These are phyloP conservation scores for Apostichopus parvimensis DNA, from an alignment of 35 echinoderm and acorn worm genomes.

Conservation along the genomic window DNA sequence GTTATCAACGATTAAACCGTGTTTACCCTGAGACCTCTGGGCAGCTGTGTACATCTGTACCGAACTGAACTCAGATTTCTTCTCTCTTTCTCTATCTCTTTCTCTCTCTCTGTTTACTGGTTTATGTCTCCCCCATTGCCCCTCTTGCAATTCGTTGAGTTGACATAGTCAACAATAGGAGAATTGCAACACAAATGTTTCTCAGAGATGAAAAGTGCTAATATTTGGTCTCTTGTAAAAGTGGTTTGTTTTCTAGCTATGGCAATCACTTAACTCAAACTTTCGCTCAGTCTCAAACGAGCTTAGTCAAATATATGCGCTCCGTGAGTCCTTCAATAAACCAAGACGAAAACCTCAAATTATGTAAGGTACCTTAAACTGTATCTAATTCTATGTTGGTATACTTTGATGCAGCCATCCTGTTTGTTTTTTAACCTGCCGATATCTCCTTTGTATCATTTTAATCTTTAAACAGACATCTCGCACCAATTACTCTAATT, in stretches of 20 bases:
- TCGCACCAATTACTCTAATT: too few species aligned
- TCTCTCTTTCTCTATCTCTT: not conserved
- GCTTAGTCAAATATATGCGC: too few species aligned
- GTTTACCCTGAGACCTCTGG: not conserved
- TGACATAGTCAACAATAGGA: slow-evolving; percentile 16
- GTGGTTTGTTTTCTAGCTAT: slow-evolving; percentile 10
- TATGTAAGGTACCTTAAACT: too few species aligned
- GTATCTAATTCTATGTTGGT: too few species aligned
- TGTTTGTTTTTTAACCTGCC: too few species aligned
- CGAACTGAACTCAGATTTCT: not conserved
- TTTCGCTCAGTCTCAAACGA: too few species aligned
- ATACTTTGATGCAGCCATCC: too few species aligned
- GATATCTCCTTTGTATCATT: too few species aligned
- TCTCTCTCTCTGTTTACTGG: not conserved
- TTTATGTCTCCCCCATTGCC: not conserved
- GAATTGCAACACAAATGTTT: slow-evolving; percentile 4
- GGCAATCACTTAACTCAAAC: not conserved
- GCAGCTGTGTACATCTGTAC: slow-evolving; percentile 20
- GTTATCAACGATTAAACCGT: slow-evolving; percentile 12
- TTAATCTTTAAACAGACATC: too few species aligned
- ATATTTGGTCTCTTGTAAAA: slow-evolving; percentile 10
- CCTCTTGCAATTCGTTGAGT: not conserved
- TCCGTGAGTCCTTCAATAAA: too few species aligned
- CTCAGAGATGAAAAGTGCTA: slow-evolving; percentile 10
- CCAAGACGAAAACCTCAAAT: too few species aligned